Evolutionary conservation across 2,888 invertebrate species (phyloP), one percentile per base, ranked within the genome.

Genomic region (Steinernema hermaphroditum): DNA sequence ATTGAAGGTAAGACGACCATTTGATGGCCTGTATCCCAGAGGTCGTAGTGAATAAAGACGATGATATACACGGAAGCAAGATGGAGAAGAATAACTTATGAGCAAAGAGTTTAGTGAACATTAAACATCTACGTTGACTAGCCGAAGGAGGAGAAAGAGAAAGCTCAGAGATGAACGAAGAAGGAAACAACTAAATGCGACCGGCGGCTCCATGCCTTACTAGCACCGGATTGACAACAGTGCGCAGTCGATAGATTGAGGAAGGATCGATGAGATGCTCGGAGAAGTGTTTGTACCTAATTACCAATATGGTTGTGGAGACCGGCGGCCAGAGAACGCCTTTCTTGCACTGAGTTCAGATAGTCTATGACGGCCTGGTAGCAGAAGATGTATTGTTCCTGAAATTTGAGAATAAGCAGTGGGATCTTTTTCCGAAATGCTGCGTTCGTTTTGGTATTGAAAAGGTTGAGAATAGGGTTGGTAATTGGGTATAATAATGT

Each of bases 371-470:
- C 86, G 70, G 88, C 84, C 69, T 88, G 87, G 78, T 88, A 88
- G 78, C 87, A 87, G 78, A 88, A 89, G 68, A 86, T 81, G 81
- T 88, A 89, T 79, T 89, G 88, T 72, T 88, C 88, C 88, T 89
- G 84, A 46, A 87, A 87, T 44, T 37, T n/a, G n/a, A n/a, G n/a
- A n/a, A 41, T 22, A 73, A 19, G 22, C 54, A 8, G 16, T 44
- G n/a, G 12, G 41, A 37, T 37, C 12, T 37, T 8, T 37, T 37
- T 4, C 12, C 12, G 6, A 37, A 37, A 37, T 8, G 4, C 12
- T 14, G 29, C 16, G 32, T 14, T 49, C 14, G n/a, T 68, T 49
- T 12, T 44, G 27, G 43, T 41, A 32, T 27, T 32, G 22, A 9
- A 32, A 32, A 24, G 37, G 27, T 34, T 19, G 34, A 50, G 37